Evolutionary conservation across 2,797 vertebrate genomes (phyloP).

Genomic region (Artibeus lituratus): DNA sequence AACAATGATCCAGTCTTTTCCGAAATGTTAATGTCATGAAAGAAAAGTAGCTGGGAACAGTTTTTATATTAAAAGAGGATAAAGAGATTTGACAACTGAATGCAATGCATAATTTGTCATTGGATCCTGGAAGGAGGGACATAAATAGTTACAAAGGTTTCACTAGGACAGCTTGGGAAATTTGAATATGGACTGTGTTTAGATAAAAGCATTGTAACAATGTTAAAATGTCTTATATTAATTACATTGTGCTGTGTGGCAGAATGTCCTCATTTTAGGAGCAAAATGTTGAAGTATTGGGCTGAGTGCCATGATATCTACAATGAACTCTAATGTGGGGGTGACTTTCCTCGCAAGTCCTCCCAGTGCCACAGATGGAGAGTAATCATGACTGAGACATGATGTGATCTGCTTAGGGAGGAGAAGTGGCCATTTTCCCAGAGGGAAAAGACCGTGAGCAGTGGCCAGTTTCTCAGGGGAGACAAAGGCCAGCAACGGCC

Average conservation of each 20-base stretch:
- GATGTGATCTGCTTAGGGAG: too few relatives aligned
- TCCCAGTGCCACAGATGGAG: too few relatives aligned
- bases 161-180: neutral
- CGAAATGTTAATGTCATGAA: neutral
- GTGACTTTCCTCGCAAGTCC: too few relatives aligned
- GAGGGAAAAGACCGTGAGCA: too few relatives aligned
- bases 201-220: neutral
- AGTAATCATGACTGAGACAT: too few relatives aligned
- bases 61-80: neutral
- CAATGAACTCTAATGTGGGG: neutral
- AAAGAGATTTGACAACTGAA: neutral
- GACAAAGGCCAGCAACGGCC: too few relatives aligned
- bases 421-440: too few relatives aligned
- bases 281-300: neutral
- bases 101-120: neutral
- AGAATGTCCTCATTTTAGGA: neutral
- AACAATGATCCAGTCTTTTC: neutral
- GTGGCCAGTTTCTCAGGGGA: too few relatives aligned
- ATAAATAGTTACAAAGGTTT: neutral
- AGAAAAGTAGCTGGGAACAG: neutral
- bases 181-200: neutral
- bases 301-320: neutral
- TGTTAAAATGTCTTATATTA: neutral
- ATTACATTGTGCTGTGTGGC: neutral
- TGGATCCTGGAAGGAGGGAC: neutral